phyloP scores from a whole-genome alignment of 1,140 invertebrate genomes.

The Heliconius congener region DNA sequence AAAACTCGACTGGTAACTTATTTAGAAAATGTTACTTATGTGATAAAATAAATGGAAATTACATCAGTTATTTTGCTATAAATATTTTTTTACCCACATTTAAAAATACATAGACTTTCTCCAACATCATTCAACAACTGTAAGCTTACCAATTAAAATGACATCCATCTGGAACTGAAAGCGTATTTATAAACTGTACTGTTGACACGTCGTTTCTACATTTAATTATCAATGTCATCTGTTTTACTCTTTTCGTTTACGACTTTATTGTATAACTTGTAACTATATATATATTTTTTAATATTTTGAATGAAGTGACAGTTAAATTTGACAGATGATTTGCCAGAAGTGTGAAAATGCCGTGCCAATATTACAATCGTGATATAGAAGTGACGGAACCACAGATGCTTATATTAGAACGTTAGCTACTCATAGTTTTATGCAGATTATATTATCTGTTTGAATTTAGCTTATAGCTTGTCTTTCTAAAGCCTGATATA shows the following conservation, averaged over 20 bases:
- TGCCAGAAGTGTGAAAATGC: background rate
- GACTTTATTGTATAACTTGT: too few species aligned
- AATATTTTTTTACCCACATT: too few species aligned
- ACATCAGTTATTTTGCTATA: too few species aligned
- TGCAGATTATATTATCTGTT: background rate
- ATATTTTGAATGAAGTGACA: background rate
- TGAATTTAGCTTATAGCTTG: background rate
- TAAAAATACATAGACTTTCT: background rate
- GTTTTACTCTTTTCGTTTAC: background rate
- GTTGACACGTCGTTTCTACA: background rate
- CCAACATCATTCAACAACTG: background rate
- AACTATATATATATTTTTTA: background rate
- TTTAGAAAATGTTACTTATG: too few species aligned
- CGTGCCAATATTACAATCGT: background rate
- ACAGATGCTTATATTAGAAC: background rate
- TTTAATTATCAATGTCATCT: background rate
- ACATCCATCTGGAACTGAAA: background rate
- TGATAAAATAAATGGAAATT: too few species aligned
- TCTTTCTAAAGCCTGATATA: background rate
- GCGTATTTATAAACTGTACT: background rate
- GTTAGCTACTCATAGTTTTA: background rate
- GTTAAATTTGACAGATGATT: background rate
- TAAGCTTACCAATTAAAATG: background rate
- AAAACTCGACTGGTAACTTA: too few species aligned
- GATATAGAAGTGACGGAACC: background rate